phyloP scores from a whole-genome alignment of 2,113 vertebrate species.

The Parotia lawesii region DNA sequence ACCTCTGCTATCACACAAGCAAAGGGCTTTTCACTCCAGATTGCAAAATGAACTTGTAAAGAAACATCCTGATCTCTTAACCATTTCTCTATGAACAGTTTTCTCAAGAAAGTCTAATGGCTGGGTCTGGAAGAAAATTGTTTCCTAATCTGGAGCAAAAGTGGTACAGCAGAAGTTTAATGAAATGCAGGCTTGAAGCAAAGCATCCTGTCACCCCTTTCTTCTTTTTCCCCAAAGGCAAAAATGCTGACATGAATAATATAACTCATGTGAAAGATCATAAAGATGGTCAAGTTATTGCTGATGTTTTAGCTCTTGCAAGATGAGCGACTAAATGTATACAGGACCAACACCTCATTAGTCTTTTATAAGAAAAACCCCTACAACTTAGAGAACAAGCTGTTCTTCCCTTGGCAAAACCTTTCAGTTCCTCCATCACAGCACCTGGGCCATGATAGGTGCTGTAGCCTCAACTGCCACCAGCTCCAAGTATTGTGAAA shows the following conservation, averaged over 20 bases:
- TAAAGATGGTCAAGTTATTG: neutral
- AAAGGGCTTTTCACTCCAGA: neutral
- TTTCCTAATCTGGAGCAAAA: slow-evolving; percentile 22
- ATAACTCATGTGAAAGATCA: neutral
- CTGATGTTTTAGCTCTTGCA: neutral
- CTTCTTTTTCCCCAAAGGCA: neutral
- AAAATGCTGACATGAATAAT: neutral
- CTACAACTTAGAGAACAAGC: neutral
- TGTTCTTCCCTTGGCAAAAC: neutral
- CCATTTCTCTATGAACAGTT: neutral
- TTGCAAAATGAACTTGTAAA: neutral
- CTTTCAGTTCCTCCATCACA: neutral
- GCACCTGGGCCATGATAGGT: neutral
- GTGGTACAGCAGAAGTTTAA: neutral
- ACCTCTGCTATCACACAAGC: neutral
- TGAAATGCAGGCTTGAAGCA: neutral
- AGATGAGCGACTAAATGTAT: neutral
- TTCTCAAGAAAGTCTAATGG: neutral
- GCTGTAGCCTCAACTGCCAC: neutral
- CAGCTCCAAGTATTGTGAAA: neutral
- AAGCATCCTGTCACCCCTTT: neutral
- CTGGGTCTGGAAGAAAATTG: neutral
- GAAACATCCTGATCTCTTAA: neutral
- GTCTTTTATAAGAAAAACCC: neutral
- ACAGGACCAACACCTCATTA: neutral